Percentiles rank a stretch among this genome's conserved stretches.
Evolutionary conservation across 2,888 invertebrate species (phyloP).

Genomic region (Strigamia maritima): DNA sequence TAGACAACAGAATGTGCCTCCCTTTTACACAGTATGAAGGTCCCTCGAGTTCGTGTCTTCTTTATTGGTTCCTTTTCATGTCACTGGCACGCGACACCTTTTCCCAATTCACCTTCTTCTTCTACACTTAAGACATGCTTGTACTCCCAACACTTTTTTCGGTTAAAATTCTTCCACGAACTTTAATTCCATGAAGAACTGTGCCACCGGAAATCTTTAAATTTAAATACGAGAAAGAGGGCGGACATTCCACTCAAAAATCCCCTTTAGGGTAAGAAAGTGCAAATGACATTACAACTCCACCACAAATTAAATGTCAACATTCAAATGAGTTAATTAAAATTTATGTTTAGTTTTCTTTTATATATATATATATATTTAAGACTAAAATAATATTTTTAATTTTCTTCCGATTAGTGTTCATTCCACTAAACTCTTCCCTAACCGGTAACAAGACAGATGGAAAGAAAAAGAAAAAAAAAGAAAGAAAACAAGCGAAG

Average conservation of each 20-base stretch:
- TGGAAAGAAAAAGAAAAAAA: background rate
- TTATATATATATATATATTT: background rate
- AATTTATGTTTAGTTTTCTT: background rate
- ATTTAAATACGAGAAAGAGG: background rate
- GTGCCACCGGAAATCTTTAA: background rate
- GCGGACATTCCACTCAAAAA: background rate
- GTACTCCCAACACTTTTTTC: background rate
- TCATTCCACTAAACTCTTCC: background rate
- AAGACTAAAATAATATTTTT: background rate
- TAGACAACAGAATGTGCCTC: constrained; percentile 9
- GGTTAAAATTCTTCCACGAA: background rate
- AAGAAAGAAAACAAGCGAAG: background rate
- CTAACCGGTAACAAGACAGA: background rate
- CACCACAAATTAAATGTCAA: constrained; percentile 4
- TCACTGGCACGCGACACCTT: constrained; percentile 8
- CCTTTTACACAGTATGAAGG: constrained; percentile 1
- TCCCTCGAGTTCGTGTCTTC: constrained; percentile 5
- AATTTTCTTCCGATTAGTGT: background rate
- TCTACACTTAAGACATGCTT: constrained; percentile 1
- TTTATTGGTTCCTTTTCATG: constrained; percentile 11
- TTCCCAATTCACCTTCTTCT: background rate
- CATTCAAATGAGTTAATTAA: background rate
- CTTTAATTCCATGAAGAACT: background rate
- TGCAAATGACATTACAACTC: background rate
- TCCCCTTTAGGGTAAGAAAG: background rate